Conservation (phyloP, 2,113 vertebrate species). For the Phaetusa simplex region DNA sequence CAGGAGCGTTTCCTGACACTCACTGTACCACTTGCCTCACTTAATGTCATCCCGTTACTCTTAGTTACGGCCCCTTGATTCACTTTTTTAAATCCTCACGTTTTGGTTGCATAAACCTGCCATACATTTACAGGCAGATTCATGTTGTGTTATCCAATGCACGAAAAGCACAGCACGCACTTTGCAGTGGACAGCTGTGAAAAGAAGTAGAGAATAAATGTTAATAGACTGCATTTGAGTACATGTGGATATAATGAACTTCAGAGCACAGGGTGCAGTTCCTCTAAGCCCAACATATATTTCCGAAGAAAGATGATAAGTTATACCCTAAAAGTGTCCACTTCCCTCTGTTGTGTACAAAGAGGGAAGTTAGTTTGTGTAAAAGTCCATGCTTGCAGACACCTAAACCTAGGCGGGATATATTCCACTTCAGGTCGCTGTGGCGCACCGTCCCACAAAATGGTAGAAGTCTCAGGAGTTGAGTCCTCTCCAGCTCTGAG, state of each 20-base stretch:
- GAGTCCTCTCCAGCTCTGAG: neutral
- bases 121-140: neutral
- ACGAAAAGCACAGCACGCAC: neutral
- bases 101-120: conserved; percentile 40
- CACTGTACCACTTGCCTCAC: neutral
- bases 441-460: neutral
- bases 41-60: conserved; percentile 29
- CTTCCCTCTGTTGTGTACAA: neutral
- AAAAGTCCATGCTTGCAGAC: neutral
- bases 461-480: neutral
- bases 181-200: neutral
- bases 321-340: neutral
- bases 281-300: neutral
- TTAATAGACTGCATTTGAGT: neutral
- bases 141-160: neutral
- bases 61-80: neutral
- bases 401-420: neutral
- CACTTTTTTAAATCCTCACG: conserved; percentile 10
- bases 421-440: neutral
- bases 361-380: neutral
- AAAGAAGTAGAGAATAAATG: neutral
- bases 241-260: neutral
- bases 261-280: neutral
- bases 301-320: neutral
- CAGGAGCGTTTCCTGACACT: neutral